Conservation (phyloP, 2,888 invertebrate genomes). For the Meteorus cinctellus region DNA sequence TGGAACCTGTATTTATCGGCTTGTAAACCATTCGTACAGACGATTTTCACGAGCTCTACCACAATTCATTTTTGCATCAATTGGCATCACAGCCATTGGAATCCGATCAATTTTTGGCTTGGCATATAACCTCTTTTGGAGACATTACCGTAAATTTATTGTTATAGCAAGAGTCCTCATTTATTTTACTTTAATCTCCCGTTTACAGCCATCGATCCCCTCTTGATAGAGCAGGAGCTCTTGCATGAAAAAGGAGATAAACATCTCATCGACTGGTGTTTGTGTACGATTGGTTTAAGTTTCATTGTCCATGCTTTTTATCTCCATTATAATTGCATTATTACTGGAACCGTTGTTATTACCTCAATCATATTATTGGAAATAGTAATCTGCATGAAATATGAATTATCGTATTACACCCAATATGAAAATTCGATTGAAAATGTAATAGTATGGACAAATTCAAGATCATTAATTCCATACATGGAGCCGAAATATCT, state of each 20-base stretch:
- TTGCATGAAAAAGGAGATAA: conserved; percentile 43
- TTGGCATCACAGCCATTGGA: conserved; percentile 58
- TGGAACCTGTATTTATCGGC: conserved; percentile 55
- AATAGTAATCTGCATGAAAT: conserved; percentile 34
- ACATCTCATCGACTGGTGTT: conserved; percentile 46
- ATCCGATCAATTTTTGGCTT: conserved; percentile 55
- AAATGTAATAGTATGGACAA: background rate
- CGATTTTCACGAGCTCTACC: conserved; percentile 50
- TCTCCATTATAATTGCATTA: conserved; percentile 48
- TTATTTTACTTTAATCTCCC: conserved; percentile 11
- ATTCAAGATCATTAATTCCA: background rate
- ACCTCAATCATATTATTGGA: conserved; percentile 47
- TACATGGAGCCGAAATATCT: conserved; percentile 29
- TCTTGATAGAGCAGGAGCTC: conserved; percentile 54
- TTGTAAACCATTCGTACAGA: conserved; percentile 49
- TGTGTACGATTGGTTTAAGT: conserved; percentile 48
- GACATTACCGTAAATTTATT: conserved; percentile 45
- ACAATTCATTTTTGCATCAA: conserved; percentile 53
- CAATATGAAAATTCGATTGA: background rate
- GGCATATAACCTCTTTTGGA: conserved; percentile 55
- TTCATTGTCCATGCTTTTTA: conserved; percentile 54
- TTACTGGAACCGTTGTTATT: conserved; percentile 51
- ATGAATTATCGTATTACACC: conserved; percentile 1
- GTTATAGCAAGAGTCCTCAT: background rate
- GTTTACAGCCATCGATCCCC: conserved; percentile 57